phyloP scores from a whole-genome alignment of 2,797 vertebrate genomes.

The Astyanax mexicanus region DNA sequence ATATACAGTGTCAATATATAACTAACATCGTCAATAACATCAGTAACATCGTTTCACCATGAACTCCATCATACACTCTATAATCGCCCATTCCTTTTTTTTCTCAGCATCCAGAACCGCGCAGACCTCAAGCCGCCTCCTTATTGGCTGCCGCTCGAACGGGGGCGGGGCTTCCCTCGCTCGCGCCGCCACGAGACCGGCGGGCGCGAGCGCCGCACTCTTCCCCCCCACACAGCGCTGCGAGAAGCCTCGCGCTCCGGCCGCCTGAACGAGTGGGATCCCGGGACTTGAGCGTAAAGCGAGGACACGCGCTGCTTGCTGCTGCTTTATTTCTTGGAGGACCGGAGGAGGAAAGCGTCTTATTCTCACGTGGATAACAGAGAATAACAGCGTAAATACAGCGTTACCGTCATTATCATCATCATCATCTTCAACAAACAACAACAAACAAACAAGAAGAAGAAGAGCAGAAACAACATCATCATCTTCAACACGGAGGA shows the following conservation, averaged over 20 bases:
- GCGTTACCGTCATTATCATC: not conserved
- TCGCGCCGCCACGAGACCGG: constrained; percentile 47
- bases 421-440: too few species aligned
- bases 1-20: too few species aligned
- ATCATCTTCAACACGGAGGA: constrained; percentile 33
- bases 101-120: not conserved
- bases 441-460: not conserved
- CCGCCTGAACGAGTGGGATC: constrained; percentile 31
- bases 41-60: not conserved
- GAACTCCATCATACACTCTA: not conserved
- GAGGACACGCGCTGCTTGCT: constrained; percentile 46
- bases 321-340: constrained; percentile 44
- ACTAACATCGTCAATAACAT: not conserved
- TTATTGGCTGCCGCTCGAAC: not conserved
- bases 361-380: constrained; percentile 63
- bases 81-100: not conserved
- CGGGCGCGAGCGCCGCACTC: constrained; percentile 54
- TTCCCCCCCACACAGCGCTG: constrained; percentile 46
- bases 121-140: not conserved
- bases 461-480: not conserved
- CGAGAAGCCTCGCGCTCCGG: constrained; percentile 56
- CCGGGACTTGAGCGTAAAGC: constrained; percentile 40
- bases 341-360: constrained; percentile 39
- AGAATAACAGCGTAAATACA: too few species aligned
- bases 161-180: constrained; percentile 56